phyloP scores from a whole-genome alignment of 2,888 invertebrate genomes.

The Lepidochrysops patricia region DNA sequence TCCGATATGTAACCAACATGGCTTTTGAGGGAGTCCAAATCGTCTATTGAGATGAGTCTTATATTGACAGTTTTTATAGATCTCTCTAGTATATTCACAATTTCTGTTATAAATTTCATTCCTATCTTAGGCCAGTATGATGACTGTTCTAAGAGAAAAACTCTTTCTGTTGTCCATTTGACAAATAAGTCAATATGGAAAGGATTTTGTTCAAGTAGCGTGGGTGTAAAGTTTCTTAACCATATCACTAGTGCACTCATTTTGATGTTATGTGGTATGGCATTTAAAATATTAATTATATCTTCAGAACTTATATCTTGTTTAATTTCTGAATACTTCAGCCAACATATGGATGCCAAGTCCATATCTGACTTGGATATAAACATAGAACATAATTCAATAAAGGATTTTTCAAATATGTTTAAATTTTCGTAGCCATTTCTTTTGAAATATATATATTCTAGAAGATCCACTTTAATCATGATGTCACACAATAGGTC shows the following conservation, averaged over 20 bases:
- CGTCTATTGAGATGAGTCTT: slow-evolving; percentile 60
- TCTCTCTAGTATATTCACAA: slow-evolving; percentile 46
- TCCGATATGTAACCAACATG: slow-evolving; percentile 55
- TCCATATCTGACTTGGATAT: slow-evolving; percentile 58
- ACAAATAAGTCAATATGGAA: slow-evolving; percentile 63
- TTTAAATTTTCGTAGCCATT: slow-evolving; percentile 44
- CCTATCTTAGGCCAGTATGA: slow-evolving; percentile 70
- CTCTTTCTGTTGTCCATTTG: slow-evolving; percentile 62
- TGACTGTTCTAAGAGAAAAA: slow-evolving; percentile 59
- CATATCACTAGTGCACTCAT: slow-evolving; percentile 59
- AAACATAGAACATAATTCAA: slow-evolving; percentile 51
- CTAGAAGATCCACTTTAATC: slow-evolving; percentile 57
- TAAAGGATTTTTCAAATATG: slow-evolving; percentile 44
- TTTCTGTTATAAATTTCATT: slow-evolving; percentile 57
- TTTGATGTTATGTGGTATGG: slow-evolving; percentile 57
- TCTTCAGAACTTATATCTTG: slow-evolving; percentile 37
- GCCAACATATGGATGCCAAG: slow-evolving; percentile 63
- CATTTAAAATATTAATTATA: slow-evolving; percentile 47
- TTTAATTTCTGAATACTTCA: slow-evolving; percentile 55
- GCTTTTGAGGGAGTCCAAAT: slow-evolving; percentile 53
- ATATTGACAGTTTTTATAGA: slow-evolving; percentile 52
- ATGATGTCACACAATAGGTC: slow-evolving; percentile 42
- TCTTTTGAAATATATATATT: slow-evolving; percentile 55
- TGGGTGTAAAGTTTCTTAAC: slow-evolving; percentile 60
- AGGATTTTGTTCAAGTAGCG: slow-evolving; percentile 56